Base-by-base conservation (phyloP, 2,888 invertebrate genomes). In the Hylaea fasciaria region DNA sequence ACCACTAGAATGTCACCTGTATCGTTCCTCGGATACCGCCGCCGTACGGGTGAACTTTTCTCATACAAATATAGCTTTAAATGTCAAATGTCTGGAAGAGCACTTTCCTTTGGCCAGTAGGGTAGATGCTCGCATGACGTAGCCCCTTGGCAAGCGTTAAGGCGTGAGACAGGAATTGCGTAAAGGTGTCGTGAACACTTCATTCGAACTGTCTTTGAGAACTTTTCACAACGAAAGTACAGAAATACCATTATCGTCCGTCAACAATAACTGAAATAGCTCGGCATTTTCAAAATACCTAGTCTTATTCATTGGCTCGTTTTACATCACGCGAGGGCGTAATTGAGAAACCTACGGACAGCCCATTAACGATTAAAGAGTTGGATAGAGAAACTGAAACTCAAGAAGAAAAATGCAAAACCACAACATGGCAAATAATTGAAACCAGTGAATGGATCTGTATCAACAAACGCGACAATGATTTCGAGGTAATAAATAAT, bases 101-200 rank as follows among this genome's bases (percentile, higher is more conserved):
- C 70, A 83, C 74, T 84, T 83, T 88, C 76, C 80, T 81, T 72
- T 83, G 80, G 72, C 78, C 72, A 72, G 73, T 75, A 70, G 73
- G 76, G 76, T 73, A 74, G 77, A 80, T 79, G 73, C 78, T 79
- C 73, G 69, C 71, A 76, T 89, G 86, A 89, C 88, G 89, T 87
- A 76, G 82, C 70, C 62, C 76, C 72, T 89, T 90, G 90, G 90
- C 89, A 89, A 85, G 81, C 83, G 83, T 70, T 76, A 77, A 81
- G 78, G 79, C 86, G 85, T 88, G 85, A 86, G 85, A 87, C 88
- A 86, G 83, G 81, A 88, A 86, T 88, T 89, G 88, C 90, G 89
- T 88, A 89, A 89, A 90, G 86, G 86, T 86, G 87, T 87, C 85
- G 85, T 83, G 86, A 85, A 82, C 82, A 86, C 81, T 83, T 87